A percentile compares a stretch with the other conserved stretches of the same genome.
Evolutionary conservation across 2,888 invertebrate genomes (phyloP).

Genomic region (Drosophila rellima): DNA sequence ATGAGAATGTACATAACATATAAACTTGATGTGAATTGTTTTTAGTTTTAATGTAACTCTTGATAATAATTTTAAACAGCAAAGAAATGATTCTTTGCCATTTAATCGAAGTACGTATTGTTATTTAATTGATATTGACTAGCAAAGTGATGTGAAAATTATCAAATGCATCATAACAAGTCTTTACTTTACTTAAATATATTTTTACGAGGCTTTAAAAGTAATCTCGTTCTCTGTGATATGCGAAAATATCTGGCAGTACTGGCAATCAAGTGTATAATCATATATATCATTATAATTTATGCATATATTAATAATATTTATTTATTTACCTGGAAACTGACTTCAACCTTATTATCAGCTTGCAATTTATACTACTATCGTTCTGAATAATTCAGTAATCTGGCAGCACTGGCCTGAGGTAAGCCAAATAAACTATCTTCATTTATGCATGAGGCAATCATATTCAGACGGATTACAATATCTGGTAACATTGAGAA

Average conservation of each 20-base stretch:
- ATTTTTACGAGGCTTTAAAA: too few relatives aligned
- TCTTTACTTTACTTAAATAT: too few relatives aligned
- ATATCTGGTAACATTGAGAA: constrained; percentile 12
- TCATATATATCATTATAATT: too few relatives aligned
- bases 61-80: neutral
- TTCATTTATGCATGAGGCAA: constrained; percentile 1
- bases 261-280: too few relatives aligned
- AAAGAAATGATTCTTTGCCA: neutral
- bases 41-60: too few relatives aligned
- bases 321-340: too few relatives aligned
- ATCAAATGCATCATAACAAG: too few relatives aligned
- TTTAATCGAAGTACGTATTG: neutral
- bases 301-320: too few relatives aligned
- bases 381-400: neutral
- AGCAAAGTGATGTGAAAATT: neutral
- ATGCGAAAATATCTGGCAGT: too few relatives aligned
- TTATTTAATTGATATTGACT: neutral
- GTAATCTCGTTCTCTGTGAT: too few relatives aligned
- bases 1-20: neutral
- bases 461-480: neutral
- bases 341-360: too few relatives aligned
- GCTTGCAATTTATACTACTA: too few relatives aligned
- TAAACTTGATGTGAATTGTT: neutral
- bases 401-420: neutral
- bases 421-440: neutral